phyloP scores from a whole-genome alignment of 2,888 invertebrate species.

The Habroteleia sp. region DNA sequence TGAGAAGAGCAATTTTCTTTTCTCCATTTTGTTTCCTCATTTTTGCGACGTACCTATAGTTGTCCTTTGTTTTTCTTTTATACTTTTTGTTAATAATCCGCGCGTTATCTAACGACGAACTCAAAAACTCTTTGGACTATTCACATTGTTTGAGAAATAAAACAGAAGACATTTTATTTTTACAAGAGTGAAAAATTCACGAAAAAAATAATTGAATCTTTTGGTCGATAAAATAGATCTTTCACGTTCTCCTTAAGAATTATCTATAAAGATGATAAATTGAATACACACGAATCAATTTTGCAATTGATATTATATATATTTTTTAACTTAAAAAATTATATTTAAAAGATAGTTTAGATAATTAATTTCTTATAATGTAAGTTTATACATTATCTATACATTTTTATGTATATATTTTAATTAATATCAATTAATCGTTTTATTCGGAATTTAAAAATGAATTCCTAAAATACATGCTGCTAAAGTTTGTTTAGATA shows the following conservation, averaged over 20 bases:
- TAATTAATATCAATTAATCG: too few species aligned
- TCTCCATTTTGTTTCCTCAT: slow-evolving; percentile 55
- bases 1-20: slow-evolving; percentile 57
- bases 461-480: too few species aligned
- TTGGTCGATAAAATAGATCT: slow-evolving; percentile 15
- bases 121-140: slow-evolving; percentile 20
- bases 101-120: slow-evolving; percentile 34
- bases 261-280: too few species aligned
- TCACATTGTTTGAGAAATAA: background rate
- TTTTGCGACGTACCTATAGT: slow-evolving; percentile 35
- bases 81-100: slow-evolving; percentile 50
- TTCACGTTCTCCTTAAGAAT: background rate
- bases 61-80: slow-evolving; percentile 36
- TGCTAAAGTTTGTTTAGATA: too few species aligned
- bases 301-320: too few species aligned
- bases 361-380: too few species aligned
- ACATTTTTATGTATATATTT: too few species aligned
- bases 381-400: too few species aligned
- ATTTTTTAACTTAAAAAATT: too few species aligned
- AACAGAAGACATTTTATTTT: background rate
- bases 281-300: too few species aligned
- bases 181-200: slow-evolving; percentile 14
- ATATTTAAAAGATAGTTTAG: too few species aligned
- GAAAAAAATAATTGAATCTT: background rate
- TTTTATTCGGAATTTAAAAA: too few species aligned